Conservation (phyloP, 2,113 vertebrate species). For the Entelurus aequoreus region DNA sequence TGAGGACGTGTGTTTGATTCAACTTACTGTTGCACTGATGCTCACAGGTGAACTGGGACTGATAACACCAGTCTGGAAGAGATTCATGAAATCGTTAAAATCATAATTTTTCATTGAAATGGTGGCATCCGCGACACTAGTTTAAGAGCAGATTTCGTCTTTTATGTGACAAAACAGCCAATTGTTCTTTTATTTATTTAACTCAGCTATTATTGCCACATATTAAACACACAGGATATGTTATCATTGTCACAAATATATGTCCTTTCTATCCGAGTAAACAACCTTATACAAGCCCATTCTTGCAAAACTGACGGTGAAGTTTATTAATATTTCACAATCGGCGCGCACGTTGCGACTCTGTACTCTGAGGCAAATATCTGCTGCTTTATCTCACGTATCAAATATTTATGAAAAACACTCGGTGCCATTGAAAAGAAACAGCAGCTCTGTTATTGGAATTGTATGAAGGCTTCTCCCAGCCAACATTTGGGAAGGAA, state of each 20-base stretch:
- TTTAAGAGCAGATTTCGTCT: constrained; percentile 12
- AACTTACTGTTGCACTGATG: constrained; percentile 64
- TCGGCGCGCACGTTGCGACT: constrained; percentile 44
- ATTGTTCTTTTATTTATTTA: constrained; percentile 47
- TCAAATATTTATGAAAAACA: constrained; percentile 64
- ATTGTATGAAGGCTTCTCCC: constrained; percentile 25
- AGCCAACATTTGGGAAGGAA: constrained; percentile 33
- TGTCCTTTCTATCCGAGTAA: constrained; percentile 48
- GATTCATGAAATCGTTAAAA: neutral
- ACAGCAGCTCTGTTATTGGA: constrained; percentile 17
- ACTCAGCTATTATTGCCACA: constrained; percentile 35
- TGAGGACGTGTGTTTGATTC: neutral
- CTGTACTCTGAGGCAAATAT: constrained; percentile 42
- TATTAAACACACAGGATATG: constrained; percentile 49
- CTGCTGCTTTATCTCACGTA: constrained; percentile 44
- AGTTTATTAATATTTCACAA: constrained; percentile 66
- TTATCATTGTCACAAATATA: constrained; percentile 50
- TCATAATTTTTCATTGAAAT: constrained; percentile 11
- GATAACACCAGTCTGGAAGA: constrained; percentile 73
- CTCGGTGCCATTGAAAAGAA: constrained; percentile 48
- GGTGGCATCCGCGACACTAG: neutral
- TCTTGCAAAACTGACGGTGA: constrained; percentile 41
- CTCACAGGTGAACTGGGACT: constrained; percentile 62
- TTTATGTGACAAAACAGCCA: constrained; percentile 27
- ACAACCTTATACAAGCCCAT: constrained; percentile 38